A percentile compares a stretch with the other conserved stretches of the same genome.
Conservation (phyloP, 30 jellyfish, hydroid and myxozoan species). For the Haliclystus octoradiatus region DNA sequence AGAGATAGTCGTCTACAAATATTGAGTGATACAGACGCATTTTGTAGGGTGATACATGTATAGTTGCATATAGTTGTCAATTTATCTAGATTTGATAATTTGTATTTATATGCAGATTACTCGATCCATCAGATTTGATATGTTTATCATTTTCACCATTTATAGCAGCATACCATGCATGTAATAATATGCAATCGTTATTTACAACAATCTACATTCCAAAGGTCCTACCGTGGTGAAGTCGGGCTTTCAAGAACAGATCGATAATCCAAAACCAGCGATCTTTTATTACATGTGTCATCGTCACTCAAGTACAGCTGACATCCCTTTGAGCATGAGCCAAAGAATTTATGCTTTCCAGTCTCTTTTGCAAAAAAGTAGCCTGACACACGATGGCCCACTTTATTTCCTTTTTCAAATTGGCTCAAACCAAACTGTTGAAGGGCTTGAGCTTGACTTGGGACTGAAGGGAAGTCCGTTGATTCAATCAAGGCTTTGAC, state of each 20-base stretch:
- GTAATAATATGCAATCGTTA: too few species aligned
- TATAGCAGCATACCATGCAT: too few species aligned
- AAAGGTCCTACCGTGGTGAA: not conserved
- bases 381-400: slow-evolving; percentile 87
- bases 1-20: too few species aligned
- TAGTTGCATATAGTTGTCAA: too few species aligned
- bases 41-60: too few species aligned
- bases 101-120: too few species aligned
- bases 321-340: slow-evolving; percentile 80
- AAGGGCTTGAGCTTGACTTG: slow-evolving; percentile 50
- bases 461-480: slow-evolving; percentile 60
- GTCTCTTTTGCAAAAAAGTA: slow-evolving; percentile 91
- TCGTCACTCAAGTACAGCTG: slow-evolving; percentile 72
- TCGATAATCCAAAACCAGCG: slow-evolving; percentile 62
- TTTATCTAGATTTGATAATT: too few species aligned
- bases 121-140: too few species aligned
- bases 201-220: too few species aligned
- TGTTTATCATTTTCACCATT: too few species aligned
- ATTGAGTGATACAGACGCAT: too few species aligned
- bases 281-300: slow-evolving; percentile 69
- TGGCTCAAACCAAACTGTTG: slow-evolving; percentile 56
- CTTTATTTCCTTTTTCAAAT: slow-evolving; percentile 21
- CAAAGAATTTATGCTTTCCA: slow-evolving; percentile 80
- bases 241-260: not conserved
- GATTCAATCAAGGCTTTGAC: slow-evolving; percentile 45